A percentile compares a stretch with the other conserved stretches of the same genome.
phyloP scores from a whole-genome alignment of 2,113 vertebrate genomes.

The Pseudonaja textilis region DNA sequence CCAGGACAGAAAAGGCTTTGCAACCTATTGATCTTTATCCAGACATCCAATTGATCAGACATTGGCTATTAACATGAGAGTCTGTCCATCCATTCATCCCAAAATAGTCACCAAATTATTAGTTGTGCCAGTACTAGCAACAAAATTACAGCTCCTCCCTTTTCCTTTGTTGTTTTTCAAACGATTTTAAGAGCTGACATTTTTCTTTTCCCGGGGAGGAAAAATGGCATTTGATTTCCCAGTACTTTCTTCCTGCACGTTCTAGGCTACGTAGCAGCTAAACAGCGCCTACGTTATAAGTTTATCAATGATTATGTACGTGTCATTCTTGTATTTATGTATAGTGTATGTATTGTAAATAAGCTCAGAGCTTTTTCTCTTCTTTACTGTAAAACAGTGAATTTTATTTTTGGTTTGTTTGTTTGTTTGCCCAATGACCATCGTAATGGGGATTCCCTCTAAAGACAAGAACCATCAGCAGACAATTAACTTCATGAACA shows the following conservation, averaged over 20 bases:
- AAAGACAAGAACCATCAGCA: constrained; percentile 85
- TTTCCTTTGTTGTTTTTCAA: constrained; percentile 72
- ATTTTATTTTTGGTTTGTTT: constrained; percentile 29
- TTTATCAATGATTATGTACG: constrained; percentile 97
- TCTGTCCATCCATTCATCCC: constrained; percentile 31
- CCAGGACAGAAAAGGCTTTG: constrained; percentile 56
- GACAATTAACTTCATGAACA: constrained; percentile 86
- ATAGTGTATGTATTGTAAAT: constrained; percentile 99
- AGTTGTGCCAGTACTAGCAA: constrained; percentile 64
- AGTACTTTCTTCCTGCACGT: constrained; percentile 85
- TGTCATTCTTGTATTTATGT: constrained; percentile 99
- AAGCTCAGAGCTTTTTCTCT: constrained; percentile 93
- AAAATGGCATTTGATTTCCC: constrained; percentile 74
- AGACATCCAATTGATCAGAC: constrained; percentile 45
- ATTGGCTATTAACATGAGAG: constrained; percentile 43
- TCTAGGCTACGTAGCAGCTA: constrained; percentile 89
- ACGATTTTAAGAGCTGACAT: constrained; percentile 70
- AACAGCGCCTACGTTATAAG: constrained; percentile 88
- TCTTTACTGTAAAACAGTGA: constrained; percentile 91
- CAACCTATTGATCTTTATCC: constrained; percentile 52
- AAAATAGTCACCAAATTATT: constrained; percentile 48
- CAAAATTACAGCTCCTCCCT: constrained; percentile 61
- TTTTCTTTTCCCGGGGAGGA: constrained; percentile 61
- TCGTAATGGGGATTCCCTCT: constrained; percentile 88
- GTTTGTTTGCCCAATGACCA: constrained; percentile 78